These are phyloP conservation scores for Dyspetes luteomarginatus DNA, from an alignment of 2,888 invertebrate species.

Conservation along the genomic window DNA sequence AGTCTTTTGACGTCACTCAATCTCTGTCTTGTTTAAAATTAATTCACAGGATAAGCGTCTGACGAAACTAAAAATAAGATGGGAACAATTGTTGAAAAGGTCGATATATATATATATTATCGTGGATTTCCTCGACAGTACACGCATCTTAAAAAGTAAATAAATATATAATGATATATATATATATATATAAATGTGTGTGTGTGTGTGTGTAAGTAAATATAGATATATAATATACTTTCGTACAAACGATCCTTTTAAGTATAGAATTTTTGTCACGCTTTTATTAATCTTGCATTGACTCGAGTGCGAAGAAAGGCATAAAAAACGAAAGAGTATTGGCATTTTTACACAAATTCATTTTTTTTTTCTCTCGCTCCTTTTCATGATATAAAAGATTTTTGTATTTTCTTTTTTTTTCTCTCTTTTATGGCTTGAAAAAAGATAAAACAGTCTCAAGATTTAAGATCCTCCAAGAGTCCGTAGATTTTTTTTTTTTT, in stretches of 20 bases:
- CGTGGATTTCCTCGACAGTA: slow-evolving; percentile 27
- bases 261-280: slow-evolving; percentile 59
- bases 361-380: slow-evolving; percentile 43
- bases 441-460: slow-evolving; percentile 75
- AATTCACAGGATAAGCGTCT: background rate
- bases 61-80: slow-evolving; percentile 30
- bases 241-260: slow-evolving; percentile 60
- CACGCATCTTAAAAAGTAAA: slow-evolving; percentile 63
- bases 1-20: background rate
- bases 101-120: slow-evolving; percentile 41
- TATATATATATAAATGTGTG: too few species aligned
- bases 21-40: slow-evolving; percentile 21
- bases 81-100: slow-evolving; percentile 38
- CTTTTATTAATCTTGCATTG: slow-evolving; percentile 59
- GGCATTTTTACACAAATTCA: slow-evolving; percentile 37
- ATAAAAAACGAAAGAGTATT: slow-evolving; percentile 27
- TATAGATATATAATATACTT: slow-evolving; percentile 53
- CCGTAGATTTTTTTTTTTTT: background rate
- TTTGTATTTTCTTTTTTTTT: slow-evolving; percentile 42
- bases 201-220: too few species aligned
- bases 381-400: slow-evolving; percentile 41
- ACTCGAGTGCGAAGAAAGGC: slow-evolving; percentile 60
- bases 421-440: slow-evolving; percentile 24
- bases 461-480: slow-evolving; percentile 69
- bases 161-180: slow-evolving; percentile 64